phyloP scores from a whole-genome alignment of 2,113 vertebrate genomes.

The Nettapus auritus region DNA sequence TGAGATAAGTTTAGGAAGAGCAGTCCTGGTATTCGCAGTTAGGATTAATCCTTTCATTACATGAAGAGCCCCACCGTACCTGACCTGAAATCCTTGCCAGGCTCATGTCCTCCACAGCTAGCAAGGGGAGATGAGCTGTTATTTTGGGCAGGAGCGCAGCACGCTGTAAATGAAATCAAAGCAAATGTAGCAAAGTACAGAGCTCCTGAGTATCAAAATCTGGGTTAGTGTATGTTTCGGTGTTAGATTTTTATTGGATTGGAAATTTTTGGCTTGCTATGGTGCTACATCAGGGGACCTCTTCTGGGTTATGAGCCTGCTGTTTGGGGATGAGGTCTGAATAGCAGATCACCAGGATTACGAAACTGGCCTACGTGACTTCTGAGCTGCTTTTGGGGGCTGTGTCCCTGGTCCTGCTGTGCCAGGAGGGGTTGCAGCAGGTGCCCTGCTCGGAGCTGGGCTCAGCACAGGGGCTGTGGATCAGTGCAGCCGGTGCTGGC shows the following conservation, averaged over 20 bases:
- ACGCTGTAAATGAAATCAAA: background rate
- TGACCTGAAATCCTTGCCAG: background rate
- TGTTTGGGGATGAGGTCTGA: background rate
- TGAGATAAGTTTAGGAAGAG: background rate
- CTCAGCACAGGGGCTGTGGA: fast-evolving
- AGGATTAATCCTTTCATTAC: background rate
- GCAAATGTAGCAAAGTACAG: background rate
- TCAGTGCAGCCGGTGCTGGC: background rate
- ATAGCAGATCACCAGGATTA: background rate
- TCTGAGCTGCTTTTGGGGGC: background rate
- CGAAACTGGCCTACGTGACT: no score
- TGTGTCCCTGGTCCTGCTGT: no score
- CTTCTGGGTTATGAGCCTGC: background rate
- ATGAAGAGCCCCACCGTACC: fast-evolving
- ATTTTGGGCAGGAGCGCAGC: background rate
- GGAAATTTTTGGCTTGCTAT: fast-evolving
- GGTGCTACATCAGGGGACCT: background rate
- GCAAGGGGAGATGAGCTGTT: fast-evolving
- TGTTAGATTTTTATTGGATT: fast-evolving
- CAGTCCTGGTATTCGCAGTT: fast-evolving
- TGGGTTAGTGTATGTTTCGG: background rate
- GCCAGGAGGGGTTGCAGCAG: background rate
- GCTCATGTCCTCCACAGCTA: background rate
- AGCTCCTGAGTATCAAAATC: background rate
- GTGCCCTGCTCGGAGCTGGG: fast-evolving